phyloP scores from a whole-genome alignment of 2,888 invertebrate species.

The Hyposoter dolosus region DNA sequence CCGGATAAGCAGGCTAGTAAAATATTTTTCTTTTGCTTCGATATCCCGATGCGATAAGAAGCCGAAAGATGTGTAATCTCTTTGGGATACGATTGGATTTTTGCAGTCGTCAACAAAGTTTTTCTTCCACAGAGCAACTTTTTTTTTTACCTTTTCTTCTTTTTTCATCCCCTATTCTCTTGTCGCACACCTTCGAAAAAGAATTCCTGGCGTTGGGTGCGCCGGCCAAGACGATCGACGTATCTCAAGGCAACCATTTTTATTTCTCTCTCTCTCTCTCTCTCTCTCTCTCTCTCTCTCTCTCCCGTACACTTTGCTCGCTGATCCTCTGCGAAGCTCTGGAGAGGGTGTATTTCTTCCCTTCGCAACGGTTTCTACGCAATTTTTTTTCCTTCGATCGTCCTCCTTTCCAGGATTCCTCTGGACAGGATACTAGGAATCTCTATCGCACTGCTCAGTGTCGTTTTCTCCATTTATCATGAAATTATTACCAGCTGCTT shows the following conservation, averaged over 20 bases:
- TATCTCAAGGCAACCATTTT: constrained; percentile 63
- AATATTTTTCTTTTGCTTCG: constrained; percentile 13
- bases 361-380: constrained; percentile 46
- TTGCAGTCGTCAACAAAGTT: constrained; percentile 19
- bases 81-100: constrained; percentile 33
- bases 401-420: neutral
- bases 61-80: constrained; percentile 24
- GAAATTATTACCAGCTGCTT: neutral
- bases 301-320: neutral
- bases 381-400: constrained; percentile 40
- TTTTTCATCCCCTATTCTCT: constrained; percentile 26
- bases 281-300: neutral
- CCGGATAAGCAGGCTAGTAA: constrained; percentile 17
- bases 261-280: neutral
- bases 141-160: constrained; percentile 1
- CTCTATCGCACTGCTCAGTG: neutral
- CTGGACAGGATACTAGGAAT: neutral
- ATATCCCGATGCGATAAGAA: constrained; percentile 21
- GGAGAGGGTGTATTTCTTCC: constrained; percentile 28
- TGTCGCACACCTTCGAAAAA: constrained; percentile 11
- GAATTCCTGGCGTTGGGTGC: constrained; percentile 37
- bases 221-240: constrained; percentile 55
- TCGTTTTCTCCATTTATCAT: neutral
- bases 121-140: constrained; percentile 4
- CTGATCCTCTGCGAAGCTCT: constrained; percentile 2